These are phyloP conservation scores for Tetragnatha montana DNA, from an alignment of 2,888 invertebrate genomes.

Conservation along the genomic window DNA sequence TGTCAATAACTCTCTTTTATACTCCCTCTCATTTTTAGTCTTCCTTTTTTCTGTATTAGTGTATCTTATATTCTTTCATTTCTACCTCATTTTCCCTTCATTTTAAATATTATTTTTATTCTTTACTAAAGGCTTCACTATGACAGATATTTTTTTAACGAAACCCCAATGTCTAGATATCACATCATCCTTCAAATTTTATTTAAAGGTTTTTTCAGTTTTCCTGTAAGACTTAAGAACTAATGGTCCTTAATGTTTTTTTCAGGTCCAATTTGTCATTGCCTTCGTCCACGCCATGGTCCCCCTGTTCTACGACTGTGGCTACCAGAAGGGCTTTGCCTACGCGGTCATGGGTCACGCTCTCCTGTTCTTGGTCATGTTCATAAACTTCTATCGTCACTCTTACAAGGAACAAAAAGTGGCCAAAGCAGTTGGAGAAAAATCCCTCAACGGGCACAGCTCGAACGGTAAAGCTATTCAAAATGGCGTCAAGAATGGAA, in stretches of 20 bases:
- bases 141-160: too few relatives aligned
- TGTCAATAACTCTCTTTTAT: too few relatives aligned
- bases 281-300: conserved; percentile 72
- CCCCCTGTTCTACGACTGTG: conserved; percentile 76
- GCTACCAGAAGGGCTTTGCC: conserved; percentile 76
- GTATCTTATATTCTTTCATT: too few relatives aligned
- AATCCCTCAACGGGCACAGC: conserved; percentile 8
- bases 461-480: conserved; percentile 6
- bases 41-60: too few relatives aligned
- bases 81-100: too few relatives aligned
- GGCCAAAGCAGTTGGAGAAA: background rate
- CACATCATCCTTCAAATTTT: too few relatives aligned
- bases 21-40: too few relatives aligned
- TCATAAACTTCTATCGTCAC: conserved; percentile 76
- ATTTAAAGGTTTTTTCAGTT: too few relatives aligned
- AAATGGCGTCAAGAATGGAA: conserved; percentile 21
- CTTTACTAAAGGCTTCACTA: too few relatives aligned
- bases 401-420: conserved; percentile 73
- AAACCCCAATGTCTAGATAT: too few relatives aligned
- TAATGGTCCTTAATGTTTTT: background rate
- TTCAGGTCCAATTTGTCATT: conserved; percentile 72
- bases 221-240: background rate
- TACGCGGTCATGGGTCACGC: conserved; percentile 77
- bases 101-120: too few relatives aligned
- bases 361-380: conserved; percentile 76